Conservation (phyloP, 2,888 invertebrate genomes). For the Phaonia tiefii region DNA sequence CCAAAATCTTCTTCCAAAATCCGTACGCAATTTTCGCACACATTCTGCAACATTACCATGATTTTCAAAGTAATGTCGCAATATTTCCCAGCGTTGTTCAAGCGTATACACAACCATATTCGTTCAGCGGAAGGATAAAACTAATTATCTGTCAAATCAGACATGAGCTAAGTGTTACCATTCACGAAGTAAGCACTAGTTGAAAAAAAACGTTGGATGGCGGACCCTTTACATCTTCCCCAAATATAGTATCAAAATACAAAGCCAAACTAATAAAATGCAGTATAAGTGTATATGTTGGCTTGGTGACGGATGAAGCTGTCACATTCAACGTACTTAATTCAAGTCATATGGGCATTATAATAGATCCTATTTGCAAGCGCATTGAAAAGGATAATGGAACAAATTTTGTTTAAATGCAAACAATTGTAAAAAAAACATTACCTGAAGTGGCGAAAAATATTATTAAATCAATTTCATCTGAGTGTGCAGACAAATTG, state of each 20-base stretch:
- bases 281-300: conserved; percentile 59
- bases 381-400: conserved; percentile 16
- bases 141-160: no score
- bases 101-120: no score
- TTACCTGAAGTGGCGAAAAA: conserved; percentile 54
- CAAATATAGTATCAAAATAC: conserved; percentile 1
- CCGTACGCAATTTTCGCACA: no score
- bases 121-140: no score
- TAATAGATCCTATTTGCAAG: conserved; percentile 53
- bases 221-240: no score
- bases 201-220: no score
- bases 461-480: conserved; percentile 11
- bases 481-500: neutral
- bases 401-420: conserved; percentile 53
- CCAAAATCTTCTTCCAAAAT: no score
- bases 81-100: no score
- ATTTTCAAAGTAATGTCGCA: no score
- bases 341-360: conserved; percentile 55
- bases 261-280: conserved; percentile 42
- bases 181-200: no score
- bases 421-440: conserved; percentile 54
- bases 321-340: conserved; percentile 62
- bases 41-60: no score
- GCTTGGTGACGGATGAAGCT: conserved; percentile 64
- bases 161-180: no score